Evolutionary conservation across 2,888 invertebrate genomes (phyloP).

Genomic region (Leptinotarsa haldemani): DNA sequence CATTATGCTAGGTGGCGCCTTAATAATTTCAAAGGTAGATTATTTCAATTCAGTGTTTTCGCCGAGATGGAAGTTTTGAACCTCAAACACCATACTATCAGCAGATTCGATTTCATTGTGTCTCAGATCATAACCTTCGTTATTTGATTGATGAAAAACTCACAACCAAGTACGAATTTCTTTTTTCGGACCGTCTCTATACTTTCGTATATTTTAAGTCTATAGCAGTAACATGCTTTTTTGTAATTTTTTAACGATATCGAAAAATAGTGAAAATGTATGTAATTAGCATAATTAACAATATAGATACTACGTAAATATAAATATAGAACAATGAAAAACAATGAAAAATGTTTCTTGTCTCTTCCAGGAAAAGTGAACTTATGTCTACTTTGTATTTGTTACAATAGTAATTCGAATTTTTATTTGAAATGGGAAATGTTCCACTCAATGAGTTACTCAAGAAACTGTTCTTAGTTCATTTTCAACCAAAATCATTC

Average conservation of each 20-base stretch:
- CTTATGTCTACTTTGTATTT: not conserved
- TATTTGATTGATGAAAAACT: not conserved
- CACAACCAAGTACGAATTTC: not conserved
- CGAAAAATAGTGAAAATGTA: constrained; percentile 1
- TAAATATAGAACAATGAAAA: not conserved
- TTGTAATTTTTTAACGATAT: constrained; percentile 12
- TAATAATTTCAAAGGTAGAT: no score
- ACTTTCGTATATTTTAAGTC: not conserved
- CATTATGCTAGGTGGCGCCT: no score
- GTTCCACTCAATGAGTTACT: no score
- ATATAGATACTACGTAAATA: not conserved
- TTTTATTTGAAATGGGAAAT: no score
- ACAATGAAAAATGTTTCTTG: not conserved
- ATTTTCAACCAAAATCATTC: no score
- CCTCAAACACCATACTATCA: no score
- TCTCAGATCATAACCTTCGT: not conserved
- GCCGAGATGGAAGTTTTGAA: no score
- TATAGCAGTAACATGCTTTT: constrained; percentile 1
- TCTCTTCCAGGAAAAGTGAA: not conserved
- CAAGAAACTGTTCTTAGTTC: no score
- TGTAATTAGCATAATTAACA: not conserved
- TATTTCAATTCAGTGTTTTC: no score
- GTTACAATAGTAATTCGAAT: no score
- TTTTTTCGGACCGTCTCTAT: not conserved
- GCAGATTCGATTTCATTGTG: no score